Evolutionary conservation across 64 coral and sea anemone species (phyloP), one percentile per base, ranked within the genome.

Genomic region (Actinia equina): DNA sequence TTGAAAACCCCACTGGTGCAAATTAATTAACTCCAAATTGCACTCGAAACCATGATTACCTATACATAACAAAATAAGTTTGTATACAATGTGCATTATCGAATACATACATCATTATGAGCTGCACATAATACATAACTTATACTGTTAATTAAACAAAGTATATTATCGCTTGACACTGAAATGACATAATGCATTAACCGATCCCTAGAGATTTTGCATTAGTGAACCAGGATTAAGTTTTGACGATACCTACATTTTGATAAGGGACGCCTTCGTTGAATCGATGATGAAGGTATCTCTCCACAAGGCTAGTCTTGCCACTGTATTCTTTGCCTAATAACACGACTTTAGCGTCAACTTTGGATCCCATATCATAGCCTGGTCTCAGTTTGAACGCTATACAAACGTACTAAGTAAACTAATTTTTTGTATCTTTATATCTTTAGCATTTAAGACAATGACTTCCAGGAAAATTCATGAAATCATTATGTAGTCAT

Each of bases 281-380:
- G 49, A 98, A 98, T 85, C 95, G 81, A 8, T 89, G 85, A 63
- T 98, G 95, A 60, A 98, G 80, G 86, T 94, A 98, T 85, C 95
- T 82, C 26, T 98, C 95, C 4, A 98, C 92, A 25, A 98, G 87
- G 25, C 95, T 91, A 2, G 95, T 98, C 69, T 98, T 98, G 6
- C 95, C 95, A 85, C 95, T 98, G 71, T 89, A 98, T 71, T 98
- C 92, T 52, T 92, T 94, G n/a, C 95, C 95, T n/a, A 98, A 91
- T 52, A 98, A 82, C 15, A 98, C 95, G 14, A 98, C 95, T 61
- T 98, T 98, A n/a, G 87, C 92, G 85, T 98, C 95, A 43, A 98
- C 95, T 88, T 98, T 98, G 25, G 93, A 94, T 45, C 93, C 69
- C 93, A 94, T 94, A 55, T 44, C 20, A 81, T 22, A 17, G 69